These are phyloP conservation scores for Progne subis DNA, from an alignment of 2,113 vertebrate species.

Conservation along the genomic window DNA sequence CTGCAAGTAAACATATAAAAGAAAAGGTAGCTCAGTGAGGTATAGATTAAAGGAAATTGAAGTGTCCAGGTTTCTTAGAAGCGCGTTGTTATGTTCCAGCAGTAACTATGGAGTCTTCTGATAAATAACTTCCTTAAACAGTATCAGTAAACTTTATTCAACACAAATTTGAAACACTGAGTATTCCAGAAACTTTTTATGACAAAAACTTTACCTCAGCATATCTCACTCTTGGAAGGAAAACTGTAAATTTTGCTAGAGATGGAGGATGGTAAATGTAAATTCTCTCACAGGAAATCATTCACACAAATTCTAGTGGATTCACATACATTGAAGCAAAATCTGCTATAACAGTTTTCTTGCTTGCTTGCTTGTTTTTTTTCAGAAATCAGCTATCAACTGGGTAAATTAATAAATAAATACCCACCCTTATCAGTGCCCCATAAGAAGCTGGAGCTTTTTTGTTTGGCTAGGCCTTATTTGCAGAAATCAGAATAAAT, in stretches of 20 bases:
- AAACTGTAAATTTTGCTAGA: background rate
- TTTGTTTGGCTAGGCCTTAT: fast-evolving
- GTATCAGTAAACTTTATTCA: background rate
- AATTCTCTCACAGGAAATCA: background rate
- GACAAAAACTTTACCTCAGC: background rate
- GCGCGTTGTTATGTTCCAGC: background rate
- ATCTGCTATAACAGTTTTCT: background rate
- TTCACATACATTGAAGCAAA: background rate
- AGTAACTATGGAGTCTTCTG: background rate
- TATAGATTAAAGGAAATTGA: background rate
- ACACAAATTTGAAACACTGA: background rate
- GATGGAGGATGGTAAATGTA: background rate
- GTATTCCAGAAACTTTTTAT: background rate
- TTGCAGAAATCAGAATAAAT: background rate
- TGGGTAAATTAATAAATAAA: background rate
- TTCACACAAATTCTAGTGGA: background rate
- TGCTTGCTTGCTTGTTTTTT: background rate
- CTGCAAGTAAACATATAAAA: background rate
- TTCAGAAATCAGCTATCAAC: background rate
- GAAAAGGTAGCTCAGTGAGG: background rate
- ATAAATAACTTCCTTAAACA: background rate
- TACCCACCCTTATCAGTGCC: fast-evolving
- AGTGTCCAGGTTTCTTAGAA: background rate
- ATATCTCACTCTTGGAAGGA: background rate
- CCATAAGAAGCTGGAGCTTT: fast-evolving